phyloP scores from a whole-genome alignment of 2,797 vertebrate species.

The Pogonophryne albipinna region DNA sequence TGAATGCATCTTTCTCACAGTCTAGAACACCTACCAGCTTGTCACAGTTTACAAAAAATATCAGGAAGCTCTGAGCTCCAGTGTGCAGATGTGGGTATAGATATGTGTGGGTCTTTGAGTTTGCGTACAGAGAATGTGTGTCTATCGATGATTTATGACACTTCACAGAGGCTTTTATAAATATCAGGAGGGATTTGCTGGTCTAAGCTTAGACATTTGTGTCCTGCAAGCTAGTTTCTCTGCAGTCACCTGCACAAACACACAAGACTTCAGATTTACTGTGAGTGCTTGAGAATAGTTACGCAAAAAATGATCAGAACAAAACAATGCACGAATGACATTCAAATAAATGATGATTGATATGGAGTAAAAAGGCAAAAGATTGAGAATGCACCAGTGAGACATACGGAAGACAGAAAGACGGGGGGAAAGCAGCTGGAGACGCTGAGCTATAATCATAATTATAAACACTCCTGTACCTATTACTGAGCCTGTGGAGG shows the following conservation, averaged over 20 bases:
- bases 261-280: slow-evolving; percentile 18
- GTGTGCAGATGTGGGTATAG: slow-evolving; percentile 1
- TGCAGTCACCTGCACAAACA: slow-evolving; percentile 33
- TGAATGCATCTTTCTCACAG: slow-evolving; percentile 27
- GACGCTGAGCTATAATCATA: slow-evolving; percentile 46
- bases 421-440: slow-evolving; percentile 42
- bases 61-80: slow-evolving; percentile 4
- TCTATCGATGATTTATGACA: slow-evolving; percentile 56
- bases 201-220: slow-evolving; percentile 57
- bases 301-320: background rate
- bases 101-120: slow-evolving; percentile 19
- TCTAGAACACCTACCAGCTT: slow-evolving; percentile 13
- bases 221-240: slow-evolving; percentile 34
- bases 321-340: background rate
- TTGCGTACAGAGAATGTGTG: slow-evolving; percentile 13
- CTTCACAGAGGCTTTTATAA: slow-evolving; percentile 71
- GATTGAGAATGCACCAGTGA: slow-evolving; percentile 4
- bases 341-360: slow-evolving; percentile 18
- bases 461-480: slow-evolving; percentile 40
- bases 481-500: slow-evolving; percentile 56
- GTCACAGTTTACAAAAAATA: slow-evolving; percentile 4
- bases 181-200: slow-evolving; percentile 63
- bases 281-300: background rate
- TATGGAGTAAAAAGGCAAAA: background rate
- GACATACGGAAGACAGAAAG: background rate